Evolutionary conservation across 2,888 invertebrate genomes (phyloP), one percentile per base, ranked within the genome.

Genomic region (Saturnia pavonia): DNA sequence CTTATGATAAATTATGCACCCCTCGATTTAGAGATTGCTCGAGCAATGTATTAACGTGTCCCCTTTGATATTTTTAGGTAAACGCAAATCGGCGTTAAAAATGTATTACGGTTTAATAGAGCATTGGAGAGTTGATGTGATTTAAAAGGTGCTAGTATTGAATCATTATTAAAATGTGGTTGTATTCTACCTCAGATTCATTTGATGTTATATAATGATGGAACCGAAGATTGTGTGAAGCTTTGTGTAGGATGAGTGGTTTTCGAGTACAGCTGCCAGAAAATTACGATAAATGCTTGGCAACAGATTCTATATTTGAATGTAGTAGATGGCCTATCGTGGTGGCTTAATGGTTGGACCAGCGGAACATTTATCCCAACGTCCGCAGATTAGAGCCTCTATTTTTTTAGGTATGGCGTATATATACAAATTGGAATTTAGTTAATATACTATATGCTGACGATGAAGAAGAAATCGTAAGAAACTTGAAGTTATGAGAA

Each of bases 1-100:
- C 77, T 78, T 79, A 82, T 89, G 89, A 91, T 93, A 92, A 92
- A 92, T 92, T 94, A 93, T 93, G 89, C 92, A 93, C 92, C 93
- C 92, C 88, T 85, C 88, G 88, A 91, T 88, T 89, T 86, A 76
- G 85, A 90, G 89, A 91, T 90, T 90, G 89, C 88, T 85, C 82
- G 84, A 80, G 80, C 84, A 86, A 85, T 90, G 90, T 91, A 91
- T 92, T 91, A 93, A 84, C 85, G 83, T 76, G 80, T 81, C 80
- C 86, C 87, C 87, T 89, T 92, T 91, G 88, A 91, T 89, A 90
- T 87, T 83, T 88, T 81, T 77, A 65, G 65, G 65, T 81, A 83
- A 87, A 87, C 86, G 87, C 85, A 88, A 90, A 88, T 85, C 84
- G 84, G 82, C 89, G 90, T 89, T 87, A 70, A 67, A 51, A 42